A percentile compares a stretch with the other conserved stretches of the same genome.
phyloP scores from a whole-genome alignment of 1,140 invertebrate species.

The Zaprionus gabonicus region DNA sequence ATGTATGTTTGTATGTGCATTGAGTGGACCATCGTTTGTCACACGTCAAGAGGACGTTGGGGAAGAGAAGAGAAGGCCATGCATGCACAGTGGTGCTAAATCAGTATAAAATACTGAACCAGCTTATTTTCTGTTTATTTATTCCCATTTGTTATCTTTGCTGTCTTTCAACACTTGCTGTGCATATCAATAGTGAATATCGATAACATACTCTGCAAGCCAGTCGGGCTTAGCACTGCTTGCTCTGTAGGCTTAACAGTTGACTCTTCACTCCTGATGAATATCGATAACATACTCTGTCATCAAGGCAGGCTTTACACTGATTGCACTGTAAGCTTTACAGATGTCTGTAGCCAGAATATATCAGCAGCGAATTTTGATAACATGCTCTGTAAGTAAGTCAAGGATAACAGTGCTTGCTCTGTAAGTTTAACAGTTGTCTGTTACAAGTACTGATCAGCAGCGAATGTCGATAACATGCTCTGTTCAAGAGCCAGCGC shows the following conservation, averaged over 20 bases:
- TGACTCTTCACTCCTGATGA: too few relatives aligned
- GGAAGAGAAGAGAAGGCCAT: neutral
- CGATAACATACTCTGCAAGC: neutral
- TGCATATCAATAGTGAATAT: neutral
- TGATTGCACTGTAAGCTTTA: neutral
- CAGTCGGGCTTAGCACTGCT: neutral
- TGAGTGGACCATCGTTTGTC: constrained; percentile 72
- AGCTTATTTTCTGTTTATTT: neutral
- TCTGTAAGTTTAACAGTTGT: neutral
- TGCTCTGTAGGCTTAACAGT: neutral
- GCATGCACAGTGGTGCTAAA: constrained; percentile 46
- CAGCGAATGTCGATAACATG: neutral
- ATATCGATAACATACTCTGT: neutral
- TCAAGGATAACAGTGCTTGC: neutral
- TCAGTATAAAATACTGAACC: neutral
- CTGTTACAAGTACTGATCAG: too few relatives aligned
- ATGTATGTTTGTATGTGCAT: constrained; percentile 40
- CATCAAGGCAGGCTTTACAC: neutral
- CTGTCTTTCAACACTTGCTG: neutral
- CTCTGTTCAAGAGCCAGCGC: neutral
- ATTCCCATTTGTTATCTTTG: neutral
- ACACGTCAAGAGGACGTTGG: constrained; percentile 39
- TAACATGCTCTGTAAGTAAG: too few relatives aligned
- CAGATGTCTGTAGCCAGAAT: neutral
- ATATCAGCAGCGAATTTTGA: too few relatives aligned